Base-by-base conservation (phyloP, 64 coral and sea anemone species). In the Actinia equina region DNA sequence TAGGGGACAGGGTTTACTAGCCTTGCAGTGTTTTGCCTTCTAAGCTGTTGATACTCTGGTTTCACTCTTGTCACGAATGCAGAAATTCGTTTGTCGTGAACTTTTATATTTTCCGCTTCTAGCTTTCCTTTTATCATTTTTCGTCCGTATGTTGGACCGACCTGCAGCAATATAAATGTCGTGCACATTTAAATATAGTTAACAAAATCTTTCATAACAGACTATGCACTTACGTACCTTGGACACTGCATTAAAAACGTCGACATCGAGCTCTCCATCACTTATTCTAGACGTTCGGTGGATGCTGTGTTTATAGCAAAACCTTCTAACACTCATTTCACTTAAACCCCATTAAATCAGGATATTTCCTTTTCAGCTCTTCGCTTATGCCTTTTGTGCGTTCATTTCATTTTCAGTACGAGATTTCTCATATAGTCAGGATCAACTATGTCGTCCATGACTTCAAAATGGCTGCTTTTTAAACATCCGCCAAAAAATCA, bases 11-110 rank as follows among this genome's bases (percentile, higher is more conserved):
- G 86, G 45, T 88, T 88, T 1, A 88, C 17, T 27, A 79, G 56
- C 25, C 70, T 80, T 88, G 86, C 86, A 41, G 70, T 88, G 16
- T 80, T 59, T 57, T 88, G 86, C 46, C 25, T 69, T 52, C 86
- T 88, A 23, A 53, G 37, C 17, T 30, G 10, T 13, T 88, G 69
- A 25, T 88, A 88, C 13, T 79, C 51, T 25, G 86, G 86, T 78
- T 74, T 44, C 23, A 88, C 71, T 77, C 71, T 77, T 27, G 17
- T 17, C 42, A 77, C 4, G 0, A 8, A 77, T 41, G 71, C 17
- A 77, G 71, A 23, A 77, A 77, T 77, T 44, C 71, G 5, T 77
- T 77, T 77, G 71, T 77, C 71, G 71, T 77, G 71, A 77, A 77
- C 71, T 77, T 25, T 77, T 77, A 77, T 37, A 15, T 77, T 20